Evolutionary conservation across 2,113 vertebrate genomes (phyloP).

Genomic region (Crotalus viridis): DNA sequence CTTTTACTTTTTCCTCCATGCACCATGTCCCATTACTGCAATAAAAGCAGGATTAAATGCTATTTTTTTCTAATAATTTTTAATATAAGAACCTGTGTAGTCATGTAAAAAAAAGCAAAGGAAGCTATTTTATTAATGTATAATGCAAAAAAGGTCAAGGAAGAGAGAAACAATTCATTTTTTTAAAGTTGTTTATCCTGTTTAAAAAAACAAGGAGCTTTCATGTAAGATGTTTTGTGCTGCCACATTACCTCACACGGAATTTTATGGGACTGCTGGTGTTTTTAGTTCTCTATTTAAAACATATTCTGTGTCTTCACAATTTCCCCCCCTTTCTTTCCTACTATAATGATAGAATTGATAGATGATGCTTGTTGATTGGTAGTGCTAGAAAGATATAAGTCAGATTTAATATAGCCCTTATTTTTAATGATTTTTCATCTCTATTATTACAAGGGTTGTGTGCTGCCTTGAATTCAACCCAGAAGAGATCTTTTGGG

Average conservation of each 20-base stretch:
- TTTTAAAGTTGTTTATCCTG: background rate
- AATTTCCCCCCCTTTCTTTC: background rate
- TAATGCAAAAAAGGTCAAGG: background rate
- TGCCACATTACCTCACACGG: background rate
- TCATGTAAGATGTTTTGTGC: background rate
- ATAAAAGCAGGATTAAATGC: background rate
- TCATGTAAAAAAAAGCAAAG: background rate
- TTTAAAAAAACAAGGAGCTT: background rate
- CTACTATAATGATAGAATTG: background rate
- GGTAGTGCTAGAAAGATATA: background rate
- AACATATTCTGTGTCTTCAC: background rate
- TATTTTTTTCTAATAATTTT: constrained; percentile 7
- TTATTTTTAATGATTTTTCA: background rate
- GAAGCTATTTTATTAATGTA: background rate
- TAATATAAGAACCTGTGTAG: background rate
- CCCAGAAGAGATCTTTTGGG: background rate
- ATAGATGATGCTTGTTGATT: background rate
- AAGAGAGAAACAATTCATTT: background rate
- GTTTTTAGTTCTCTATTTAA: background rate
- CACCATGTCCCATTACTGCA: background rate
- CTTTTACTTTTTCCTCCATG: background rate
- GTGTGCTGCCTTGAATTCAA: background rate
- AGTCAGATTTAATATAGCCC: background rate
- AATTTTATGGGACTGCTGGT: background rate
- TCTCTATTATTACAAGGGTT: background rate